These are phyloP conservation scores for Aporophyla lueneburgensis DNA, from an alignment of 2,888 invertebrate genomes.

Conservation along the genomic window DNA sequence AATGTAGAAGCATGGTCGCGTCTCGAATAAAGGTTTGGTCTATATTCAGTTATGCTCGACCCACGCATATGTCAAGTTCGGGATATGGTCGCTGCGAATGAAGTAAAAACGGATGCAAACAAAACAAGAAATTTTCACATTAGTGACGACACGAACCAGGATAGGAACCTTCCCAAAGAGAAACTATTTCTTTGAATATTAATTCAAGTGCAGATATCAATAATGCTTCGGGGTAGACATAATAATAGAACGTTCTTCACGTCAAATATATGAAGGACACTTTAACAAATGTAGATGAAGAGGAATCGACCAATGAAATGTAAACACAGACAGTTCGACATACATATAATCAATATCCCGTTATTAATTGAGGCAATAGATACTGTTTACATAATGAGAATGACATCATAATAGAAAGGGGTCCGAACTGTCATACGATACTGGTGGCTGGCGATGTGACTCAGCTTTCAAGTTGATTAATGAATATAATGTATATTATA, in stretches of 20 bases:
- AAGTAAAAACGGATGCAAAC: conserved; percentile 1
- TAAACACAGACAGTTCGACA: conserved; percentile 1
- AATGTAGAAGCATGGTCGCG: background rate
- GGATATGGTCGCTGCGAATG: background rate
- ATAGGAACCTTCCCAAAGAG: background rate
- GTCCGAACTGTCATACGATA: conserved; percentile 54
- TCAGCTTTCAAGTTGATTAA: conserved; percentile 33
- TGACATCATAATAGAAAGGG: conserved; percentile 66
- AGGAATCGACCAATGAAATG: conserved; percentile 5
- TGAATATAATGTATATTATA: background rate
- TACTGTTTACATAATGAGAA: conserved; percentile 42
- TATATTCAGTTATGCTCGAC: background rate
- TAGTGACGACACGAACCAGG: background rate
- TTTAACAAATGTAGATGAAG: background rate
- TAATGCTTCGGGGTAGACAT: conserved; percentile 1
- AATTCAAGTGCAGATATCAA: background rate
- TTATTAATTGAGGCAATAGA: conserved; percentile 29
- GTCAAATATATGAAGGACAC: background rate
- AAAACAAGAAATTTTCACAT: background rate
- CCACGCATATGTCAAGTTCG: background rate
- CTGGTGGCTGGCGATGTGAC: conserved; percentile 9
- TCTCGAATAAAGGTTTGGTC: conserved; percentile 1
- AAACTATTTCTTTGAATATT: background rate
- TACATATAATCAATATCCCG: conserved; percentile 5
- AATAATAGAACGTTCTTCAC: conserved; percentile 3